phyloP scores from a whole-genome alignment of 2,888 invertebrate genomes.

The Hypomecis atomaria region DNA sequence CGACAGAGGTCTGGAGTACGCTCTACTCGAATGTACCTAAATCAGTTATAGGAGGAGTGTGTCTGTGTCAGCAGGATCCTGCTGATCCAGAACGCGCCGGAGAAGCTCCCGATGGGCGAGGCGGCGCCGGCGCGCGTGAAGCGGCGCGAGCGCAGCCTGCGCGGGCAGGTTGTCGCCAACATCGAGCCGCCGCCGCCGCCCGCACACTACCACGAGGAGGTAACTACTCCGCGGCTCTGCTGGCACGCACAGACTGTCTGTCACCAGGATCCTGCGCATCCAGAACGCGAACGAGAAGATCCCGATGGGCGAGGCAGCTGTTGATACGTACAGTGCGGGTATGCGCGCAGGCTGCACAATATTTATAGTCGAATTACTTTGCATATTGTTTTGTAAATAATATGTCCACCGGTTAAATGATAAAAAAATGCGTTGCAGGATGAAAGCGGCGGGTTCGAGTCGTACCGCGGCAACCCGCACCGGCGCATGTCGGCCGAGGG shows the following conservation, averaged over 20 bases:
- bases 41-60: not conserved
- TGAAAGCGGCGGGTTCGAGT: slow-evolving; percentile 82
- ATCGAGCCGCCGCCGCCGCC: slow-evolving; percentile 82
- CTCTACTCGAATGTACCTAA: too few relatives aligned
- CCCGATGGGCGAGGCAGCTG: too few relatives aligned
- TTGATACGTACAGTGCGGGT: too few relatives aligned
- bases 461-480: slow-evolving; percentile 74
- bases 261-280: too few relatives aligned
- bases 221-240: not conserved
- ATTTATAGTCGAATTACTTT: too few relatives aligned
- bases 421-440: slow-evolving; percentile 49
- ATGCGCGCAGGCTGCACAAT: too few relatives aligned
- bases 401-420: too few relatives aligned
- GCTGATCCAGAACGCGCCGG: slow-evolving; percentile 96
- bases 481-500: slow-evolving; percentile 64
- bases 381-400: too few relatives aligned
- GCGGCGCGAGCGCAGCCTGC: slow-evolving; percentile 81
- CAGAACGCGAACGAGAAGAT: too few relatives aligned
- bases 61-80: slow-evolving; percentile 88
- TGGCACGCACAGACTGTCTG: too few relatives aligned
- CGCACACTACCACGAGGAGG: slow-evolving; percentile 74
- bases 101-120: slow-evolving; percentile 88
- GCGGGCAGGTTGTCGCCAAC: slow-evolving; percentile 85
- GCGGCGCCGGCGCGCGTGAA: slow-evolving; percentile 83
- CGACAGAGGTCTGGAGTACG: too few relatives aligned